phyloP scores from a whole-genome alignment of 2,797 vertebrate species.

The Anolis apletophallus region DNA sequence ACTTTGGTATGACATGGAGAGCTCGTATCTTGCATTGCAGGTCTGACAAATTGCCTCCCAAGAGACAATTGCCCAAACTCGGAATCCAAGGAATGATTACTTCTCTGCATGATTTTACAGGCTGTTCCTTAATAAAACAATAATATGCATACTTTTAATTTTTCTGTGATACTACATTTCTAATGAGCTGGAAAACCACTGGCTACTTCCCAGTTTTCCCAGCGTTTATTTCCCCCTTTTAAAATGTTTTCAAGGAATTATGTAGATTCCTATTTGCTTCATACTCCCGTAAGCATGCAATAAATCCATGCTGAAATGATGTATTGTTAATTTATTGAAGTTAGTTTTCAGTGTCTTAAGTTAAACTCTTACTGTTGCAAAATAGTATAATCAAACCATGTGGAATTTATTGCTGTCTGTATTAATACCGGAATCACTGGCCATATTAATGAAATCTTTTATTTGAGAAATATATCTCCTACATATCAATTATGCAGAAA shows the following conservation, averaged over 20 bases:
- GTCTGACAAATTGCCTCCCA: constrained; percentile 32
- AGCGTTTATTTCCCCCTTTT: background rate
- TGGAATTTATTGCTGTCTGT: constrained; percentile 9
- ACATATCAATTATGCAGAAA: background rate
- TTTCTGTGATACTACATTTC: background rate
- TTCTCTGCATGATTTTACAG: constrained; percentile 51
- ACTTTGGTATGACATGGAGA: background rate
- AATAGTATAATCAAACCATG: constrained; percentile 7
- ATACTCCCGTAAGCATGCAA: background rate
- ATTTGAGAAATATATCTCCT: background rate
- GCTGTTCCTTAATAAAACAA: constrained; percentile 2
- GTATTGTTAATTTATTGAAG: constrained; percentile 4
- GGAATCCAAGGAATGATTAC: constrained; percentile 38
- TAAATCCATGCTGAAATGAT: constrained; percentile 18
- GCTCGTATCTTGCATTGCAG: constrained; percentile 28
- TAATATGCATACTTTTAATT: constrained; percentile 14
- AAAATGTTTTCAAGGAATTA: background rate
- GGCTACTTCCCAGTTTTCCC: background rate
- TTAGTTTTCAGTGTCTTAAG: constrained; percentile 26
- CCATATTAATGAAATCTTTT: constrained; percentile 32
- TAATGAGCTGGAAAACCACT: constrained; percentile 2
- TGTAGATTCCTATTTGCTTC: constrained; percentile 32
- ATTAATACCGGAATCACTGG: background rate
- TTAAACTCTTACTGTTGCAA: constrained; percentile 8
- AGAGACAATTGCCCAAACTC: constrained; percentile 46